Percentiles rank a stretch among this genome's conserved stretches.
phyloP scores from a whole-genome alignment of 2,888 invertebrate genomes.

The Drosophila paranaensis region DNA sequence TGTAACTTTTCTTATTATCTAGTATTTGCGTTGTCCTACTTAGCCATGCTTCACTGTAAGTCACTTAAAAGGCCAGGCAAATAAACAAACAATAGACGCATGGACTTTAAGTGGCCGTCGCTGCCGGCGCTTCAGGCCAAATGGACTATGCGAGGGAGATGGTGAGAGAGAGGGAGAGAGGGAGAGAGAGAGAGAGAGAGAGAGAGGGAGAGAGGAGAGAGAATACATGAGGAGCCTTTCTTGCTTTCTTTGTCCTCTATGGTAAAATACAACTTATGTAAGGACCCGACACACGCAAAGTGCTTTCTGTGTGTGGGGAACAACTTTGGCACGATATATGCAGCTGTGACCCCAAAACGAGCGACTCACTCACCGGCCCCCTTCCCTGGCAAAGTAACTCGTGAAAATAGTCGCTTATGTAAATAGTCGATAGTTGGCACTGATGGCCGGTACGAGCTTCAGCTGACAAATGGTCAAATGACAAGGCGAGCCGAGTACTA shows the following conservation, averaged over 20 bases:
- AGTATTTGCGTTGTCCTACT: background rate
- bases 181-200: too few species aligned
- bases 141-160: conserved; percentile 20
- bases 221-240: conserved; percentile 18
- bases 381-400: too few species aligned
- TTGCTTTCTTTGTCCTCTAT: conserved; percentile 23
- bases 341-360: conserved; percentile 60
- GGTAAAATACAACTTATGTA: conserved; percentile 65
- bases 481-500: conserved; percentile 28
- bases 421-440: conserved; percentile 38
- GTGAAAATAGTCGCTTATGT: conserved; percentile 49
- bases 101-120: conserved; percentile 58
- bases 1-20: background rate
- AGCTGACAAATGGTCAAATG: conserved; percentile 64
- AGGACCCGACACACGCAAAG: conserved; percentile 54
- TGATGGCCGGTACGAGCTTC: conserved; percentile 32
- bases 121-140: conserved; percentile 53
- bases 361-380: too few species aligned
- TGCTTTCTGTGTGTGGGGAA: conserved; percentile 40
- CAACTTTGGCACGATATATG: conserved; percentile 59
- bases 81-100: conserved; percentile 55
- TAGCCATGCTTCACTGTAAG: conserved; percentile 4
- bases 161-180: background rate
- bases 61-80: conserved; percentile 38
- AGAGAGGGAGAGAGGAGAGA: background rate